Conservation (phyloP, 2,888 invertebrate genomes). For the Labia minor region DNA sequence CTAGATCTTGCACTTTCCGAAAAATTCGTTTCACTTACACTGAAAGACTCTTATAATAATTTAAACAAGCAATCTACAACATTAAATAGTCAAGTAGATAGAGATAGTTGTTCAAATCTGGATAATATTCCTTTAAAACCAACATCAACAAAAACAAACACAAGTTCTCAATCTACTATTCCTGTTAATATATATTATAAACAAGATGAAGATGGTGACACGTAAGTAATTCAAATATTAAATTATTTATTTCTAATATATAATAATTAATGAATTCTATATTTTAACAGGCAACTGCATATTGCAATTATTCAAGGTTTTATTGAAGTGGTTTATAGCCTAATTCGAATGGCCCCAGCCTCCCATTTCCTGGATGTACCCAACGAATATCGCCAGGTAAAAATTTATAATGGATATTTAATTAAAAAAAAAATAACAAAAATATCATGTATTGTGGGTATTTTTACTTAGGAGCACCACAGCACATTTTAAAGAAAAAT, state of each 20-base stretch:
- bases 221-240: slow-evolving; percentile 50
- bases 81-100: slow-evolving; percentile 13
- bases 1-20: slow-evolving; percentile 50
- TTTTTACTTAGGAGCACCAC: not conserved
- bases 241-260: not conserved
- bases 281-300: slow-evolving; percentile 61
- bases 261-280: not conserved
- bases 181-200: slow-evolving; percentile 46
- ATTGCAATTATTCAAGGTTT: slow-evolving; percentile 69
- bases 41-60: slow-evolving; percentile 30
- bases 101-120: not conserved
- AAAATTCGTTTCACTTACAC: slow-evolving; percentile 48
- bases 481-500: not conserved
- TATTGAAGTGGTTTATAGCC: slow-evolving; percentile 57
- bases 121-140: not conserved
- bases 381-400: slow-evolving; percentile 61
- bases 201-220: slow-evolving; percentile 77
- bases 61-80: slow-evolving; percentile 24
- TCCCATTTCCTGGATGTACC: slow-evolving; percentile 63
- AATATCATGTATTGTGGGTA: not conserved
- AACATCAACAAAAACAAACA: not conserved
- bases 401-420: not conserved
- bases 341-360: slow-evolving; percentile 68
- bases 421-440: no score
- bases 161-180: not conserved